These are phyloP conservation scores for Canis aureus DNA, from an alignment of 2,113 vertebrate genomes.

Conservation along the genomic window DNA sequence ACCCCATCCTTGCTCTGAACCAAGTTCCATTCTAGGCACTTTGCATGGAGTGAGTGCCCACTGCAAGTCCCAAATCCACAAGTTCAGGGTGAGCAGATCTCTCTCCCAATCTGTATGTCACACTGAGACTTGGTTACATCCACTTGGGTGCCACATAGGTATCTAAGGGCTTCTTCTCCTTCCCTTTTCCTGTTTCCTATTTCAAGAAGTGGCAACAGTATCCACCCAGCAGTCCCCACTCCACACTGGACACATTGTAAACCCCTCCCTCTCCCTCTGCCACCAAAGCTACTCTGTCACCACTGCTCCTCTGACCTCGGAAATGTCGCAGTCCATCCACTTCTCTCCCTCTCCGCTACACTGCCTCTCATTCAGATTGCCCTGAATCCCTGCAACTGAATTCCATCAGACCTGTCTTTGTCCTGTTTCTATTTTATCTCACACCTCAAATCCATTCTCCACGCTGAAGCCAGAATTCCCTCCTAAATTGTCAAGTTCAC, in stretches of 20 bases:
- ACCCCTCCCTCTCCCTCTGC: neutral
- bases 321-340: neutral
- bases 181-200: neutral
- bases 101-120: neutral
- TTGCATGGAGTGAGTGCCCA: neutral
- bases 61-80: neutral
- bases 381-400: neutral
- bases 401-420: neutral
- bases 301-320: neutral
- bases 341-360: neutral
- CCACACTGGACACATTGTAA: neutral
- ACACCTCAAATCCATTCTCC: neutral
- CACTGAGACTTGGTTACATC: too few species aligned
- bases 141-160: neutral
- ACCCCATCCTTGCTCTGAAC: neutral
- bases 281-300: neutral
- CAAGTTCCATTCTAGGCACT: neutral
- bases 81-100: accelerated
- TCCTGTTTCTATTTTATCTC: neutral
- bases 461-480: neutral
- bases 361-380: neutral
- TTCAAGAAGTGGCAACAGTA: neutral
- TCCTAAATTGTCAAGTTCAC: neutral
- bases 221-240: neutral
- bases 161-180: neutral